phyloP scores from a whole-genome alignment of 2,797 vertebrate species.

The Nasua narica region DNA sequence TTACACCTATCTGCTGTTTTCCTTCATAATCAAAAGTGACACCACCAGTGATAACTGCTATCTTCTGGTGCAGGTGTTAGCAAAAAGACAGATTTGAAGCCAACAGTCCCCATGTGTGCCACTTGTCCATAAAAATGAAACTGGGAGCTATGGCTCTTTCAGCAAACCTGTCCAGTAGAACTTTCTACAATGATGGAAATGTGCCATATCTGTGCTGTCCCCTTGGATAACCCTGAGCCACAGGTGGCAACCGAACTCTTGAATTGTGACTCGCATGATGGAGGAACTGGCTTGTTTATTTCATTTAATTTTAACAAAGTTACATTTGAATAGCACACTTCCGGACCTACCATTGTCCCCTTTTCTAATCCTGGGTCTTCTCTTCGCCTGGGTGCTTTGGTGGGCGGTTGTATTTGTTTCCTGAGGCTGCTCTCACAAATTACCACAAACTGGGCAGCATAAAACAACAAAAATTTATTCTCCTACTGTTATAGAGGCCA shows the following conservation, averaged over 20 bases:
- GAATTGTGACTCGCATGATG: neutral
- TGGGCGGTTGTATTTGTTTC: neutral
- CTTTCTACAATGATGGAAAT: neutral
- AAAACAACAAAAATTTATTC: neutral
- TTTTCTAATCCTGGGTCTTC: neutral
- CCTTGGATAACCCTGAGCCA: neutral
- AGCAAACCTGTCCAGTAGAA: neutral
- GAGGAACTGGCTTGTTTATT: neutral
- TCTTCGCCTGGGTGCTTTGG: neutral
- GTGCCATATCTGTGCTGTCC: neutral
- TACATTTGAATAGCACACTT: neutral
- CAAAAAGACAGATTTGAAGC: slow-evolving; percentile 32
- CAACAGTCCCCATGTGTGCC: neutral
- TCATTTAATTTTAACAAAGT: neutral
- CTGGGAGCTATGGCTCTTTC: neutral
- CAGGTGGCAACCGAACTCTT: neutral
- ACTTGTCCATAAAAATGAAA: neutral
- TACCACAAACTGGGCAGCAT: neutral
- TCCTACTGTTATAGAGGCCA: neutral
- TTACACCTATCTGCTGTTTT: slow-evolving; percentile 35
- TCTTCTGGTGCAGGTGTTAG: slow-evolving; percentile 48
- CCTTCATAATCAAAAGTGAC: slow-evolving; percentile 50
- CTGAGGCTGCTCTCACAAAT: neutral
- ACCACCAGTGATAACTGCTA: neutral
- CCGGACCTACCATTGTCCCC: neutral